Evolutionary conservation across 2,888 invertebrate genomes (phyloP), one percentile per base, ranked within the genome.

Genomic region (Rhingia rostrata): DNA sequence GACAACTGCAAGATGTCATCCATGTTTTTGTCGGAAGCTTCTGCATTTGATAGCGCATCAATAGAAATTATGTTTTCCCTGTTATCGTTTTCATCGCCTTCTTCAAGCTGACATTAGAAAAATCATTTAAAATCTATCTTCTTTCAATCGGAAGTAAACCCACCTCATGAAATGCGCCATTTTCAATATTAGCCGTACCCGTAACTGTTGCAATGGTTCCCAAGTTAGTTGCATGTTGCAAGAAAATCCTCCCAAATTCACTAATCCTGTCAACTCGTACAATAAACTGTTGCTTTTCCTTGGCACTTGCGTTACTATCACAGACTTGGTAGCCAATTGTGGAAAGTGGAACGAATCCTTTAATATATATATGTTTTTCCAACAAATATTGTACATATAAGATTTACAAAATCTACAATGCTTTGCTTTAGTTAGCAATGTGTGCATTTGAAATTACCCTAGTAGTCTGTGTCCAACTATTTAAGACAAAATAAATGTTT

Each of bases 311-410:
- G 12, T 74, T 86, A 49, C 10, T 87, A 79, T 78, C 87, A 84
- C 63, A 73, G 54, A 51, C 54, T 37, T 73, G 78, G 51, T 73
- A 67, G 53, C 74, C 69, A 60, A 85, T 63, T 30, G 75, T 14
- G n/a, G 80, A 87, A 77, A 90, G 83, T 3, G 98, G 97, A 60
- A 96, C 95, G 92, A 98, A 98, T 10, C 98, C 98, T n/a, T n/a
- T n/a, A n/a, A n/a, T n/a, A 63, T 70, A 12, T 63, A 41, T 61
- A 45, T 66, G 45, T 60, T 41, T 82, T 64, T 45, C 47, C 37
- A 66, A 83, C 54, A 39, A 70, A 12, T 58, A 58, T 69, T 79
- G 14, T 69, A n/a, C n/a, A n/a, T n/a, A 33, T 53, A 74, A 83
- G 63, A 73, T 14, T 47, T 78, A 51, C 54, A 64, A 45, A 80